A percentile compares a stretch with the other conserved stretches of the same genome.
These are phyloP conservation scores for Falco rusticolus DNA, from an alignment of 2,797 vertebrate genomes.

Conservation along the genomic window DNA sequence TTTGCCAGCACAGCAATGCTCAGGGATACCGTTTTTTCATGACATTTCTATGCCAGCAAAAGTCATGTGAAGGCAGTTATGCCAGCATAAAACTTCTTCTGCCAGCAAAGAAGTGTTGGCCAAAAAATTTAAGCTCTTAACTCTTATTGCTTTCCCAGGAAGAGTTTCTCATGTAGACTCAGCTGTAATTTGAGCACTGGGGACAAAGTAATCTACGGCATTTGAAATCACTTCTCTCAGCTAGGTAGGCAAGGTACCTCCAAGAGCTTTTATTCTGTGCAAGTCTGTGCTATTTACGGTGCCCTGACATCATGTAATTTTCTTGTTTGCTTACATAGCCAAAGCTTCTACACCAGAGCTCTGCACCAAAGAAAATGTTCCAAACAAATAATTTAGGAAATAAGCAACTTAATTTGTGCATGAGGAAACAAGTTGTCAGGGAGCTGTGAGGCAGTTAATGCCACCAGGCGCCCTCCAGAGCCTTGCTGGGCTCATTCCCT, in stretches of 20 bases:
- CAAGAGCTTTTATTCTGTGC: neutral
- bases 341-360: neutral
- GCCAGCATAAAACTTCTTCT: conserved; percentile 6
- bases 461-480: neutral
- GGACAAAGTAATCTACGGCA: neutral
- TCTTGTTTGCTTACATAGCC: neutral
- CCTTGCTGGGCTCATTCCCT: fast-evolving
- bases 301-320: neutral
- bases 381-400: neutral
- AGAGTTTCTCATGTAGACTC: neutral
- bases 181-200: neutral
- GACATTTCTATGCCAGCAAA: neutral
- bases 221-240: neutral
- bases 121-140: conserved; percentile 12
- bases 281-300: neutral
- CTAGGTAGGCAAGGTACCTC: neutral
- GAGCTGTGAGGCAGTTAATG: neutral
- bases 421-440: neutral
- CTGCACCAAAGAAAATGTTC: neutral
- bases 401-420: neutral
- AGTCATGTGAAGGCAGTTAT: neutral
- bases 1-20: neutral
- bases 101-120: neutral
- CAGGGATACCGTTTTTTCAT: conserved; percentile 22
- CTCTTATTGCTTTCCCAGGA: conserved; percentile 9